These are phyloP conservation scores for Chondrilla cf. caribensis DNA, from an alignment of 37 sponge, comb jelly and placozoan genomes.

Conservation along the genomic window DNA sequence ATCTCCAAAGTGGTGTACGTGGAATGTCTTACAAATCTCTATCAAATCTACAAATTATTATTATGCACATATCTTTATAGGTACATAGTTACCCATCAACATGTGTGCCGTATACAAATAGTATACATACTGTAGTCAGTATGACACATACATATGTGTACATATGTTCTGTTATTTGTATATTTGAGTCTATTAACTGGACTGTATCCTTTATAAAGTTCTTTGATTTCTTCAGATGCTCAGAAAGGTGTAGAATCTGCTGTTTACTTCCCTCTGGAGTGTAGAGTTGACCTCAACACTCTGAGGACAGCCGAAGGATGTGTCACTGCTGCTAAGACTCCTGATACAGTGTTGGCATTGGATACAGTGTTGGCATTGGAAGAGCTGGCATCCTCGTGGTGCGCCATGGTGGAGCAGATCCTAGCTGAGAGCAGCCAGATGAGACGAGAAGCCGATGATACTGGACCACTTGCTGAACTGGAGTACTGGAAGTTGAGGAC, in stretches of 20 bases:
- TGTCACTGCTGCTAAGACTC: slow-evolving; percentile 44
- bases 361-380: slow-evolving; percentile 65
- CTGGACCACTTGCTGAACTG: slow-evolving; percentile 91
- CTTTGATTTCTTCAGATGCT: too few relatives aligned
- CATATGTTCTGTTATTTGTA: too few relatives aligned
- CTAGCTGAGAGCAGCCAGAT: slow-evolving; percentile 91
- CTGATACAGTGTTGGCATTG: slow-evolving; percentile 51
- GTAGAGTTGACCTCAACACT: slow-evolving; percentile 47
- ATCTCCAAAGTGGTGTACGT: too few relatives aligned
- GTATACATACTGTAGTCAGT: not conserved
- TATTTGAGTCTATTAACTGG: too few relatives aligned
- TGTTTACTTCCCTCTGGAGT: slow-evolving; percentile 51
- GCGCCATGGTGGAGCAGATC: slow-evolving; percentile 87
- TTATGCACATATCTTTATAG: too few relatives aligned
- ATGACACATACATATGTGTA: too few relatives aligned
- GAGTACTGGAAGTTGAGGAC: slow-evolving; percentile 93
- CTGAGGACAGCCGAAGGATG: slow-evolving; percentile 52
- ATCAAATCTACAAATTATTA: too few relatives aligned
- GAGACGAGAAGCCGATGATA: slow-evolving; percentile 91
- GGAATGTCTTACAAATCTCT: too few relatives aligned
- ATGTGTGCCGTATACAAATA: not conserved
- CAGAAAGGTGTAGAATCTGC: slow-evolving; percentile 69
- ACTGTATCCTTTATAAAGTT: too few relatives aligned
- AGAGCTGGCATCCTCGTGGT: slow-evolving; percentile 71
- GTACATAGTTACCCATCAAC: too few relatives aligned